Evolutionary conservation across 2,888 invertebrate genomes (phyloP).

Genomic region (Spialia ferax): DNA sequence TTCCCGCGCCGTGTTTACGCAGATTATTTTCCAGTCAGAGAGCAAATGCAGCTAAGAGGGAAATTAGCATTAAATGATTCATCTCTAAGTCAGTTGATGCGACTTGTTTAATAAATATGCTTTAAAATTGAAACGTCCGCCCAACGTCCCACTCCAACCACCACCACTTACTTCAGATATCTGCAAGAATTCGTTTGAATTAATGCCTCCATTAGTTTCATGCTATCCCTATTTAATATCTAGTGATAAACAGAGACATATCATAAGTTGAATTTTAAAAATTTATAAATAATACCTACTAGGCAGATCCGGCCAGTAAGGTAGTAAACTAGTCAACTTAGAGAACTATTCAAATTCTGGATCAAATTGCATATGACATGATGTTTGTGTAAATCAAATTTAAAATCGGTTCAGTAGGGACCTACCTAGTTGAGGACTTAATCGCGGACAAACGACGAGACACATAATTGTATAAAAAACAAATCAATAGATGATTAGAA

Average conservation of each 20-base stretch:
- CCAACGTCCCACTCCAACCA: background rate
- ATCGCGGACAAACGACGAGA: too few species aligned
- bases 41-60: constrained; percentile 32
- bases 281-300: too few species aligned
- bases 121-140: background rate
- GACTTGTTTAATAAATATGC: background rate
- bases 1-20: constrained; percentile 25
- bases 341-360: too few species aligned
- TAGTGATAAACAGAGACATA: background rate
- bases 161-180: background rate
- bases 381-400: too few species aligned
- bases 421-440: too few species aligned
- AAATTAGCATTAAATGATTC: constrained; percentile 37
- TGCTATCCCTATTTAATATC: background rate
- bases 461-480: too few species aligned
- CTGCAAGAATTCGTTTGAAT: background rate
- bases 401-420: too few species aligned
- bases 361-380: too few species aligned
- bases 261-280: background rate
- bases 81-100: constrained; percentile 13
- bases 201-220: background rate
- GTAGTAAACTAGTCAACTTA: too few species aligned
- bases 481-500: too few species aligned
- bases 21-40: constrained; percentile 32
- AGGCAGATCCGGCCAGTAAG: too few species aligned